These are phyloP conservation scores for Pteromalus puparum DNA, from an alignment of 1,140 invertebrate species.

Conservation along the genomic window DNA sequence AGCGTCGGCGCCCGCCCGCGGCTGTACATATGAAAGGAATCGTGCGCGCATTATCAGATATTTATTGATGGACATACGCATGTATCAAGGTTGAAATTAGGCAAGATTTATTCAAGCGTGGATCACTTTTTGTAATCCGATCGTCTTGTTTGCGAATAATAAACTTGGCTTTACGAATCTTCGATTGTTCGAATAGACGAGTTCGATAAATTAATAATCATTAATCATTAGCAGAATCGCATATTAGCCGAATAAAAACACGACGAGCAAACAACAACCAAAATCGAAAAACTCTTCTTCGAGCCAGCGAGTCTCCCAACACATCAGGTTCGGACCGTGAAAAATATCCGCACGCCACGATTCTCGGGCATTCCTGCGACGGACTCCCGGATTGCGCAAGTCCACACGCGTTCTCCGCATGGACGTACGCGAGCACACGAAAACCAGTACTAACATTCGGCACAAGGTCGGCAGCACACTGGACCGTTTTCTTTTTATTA, in stretches of 20 bases:
- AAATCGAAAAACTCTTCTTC: neutral
- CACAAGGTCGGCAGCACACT: constrained; percentile 59
- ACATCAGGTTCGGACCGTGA: constrained; percentile 6
- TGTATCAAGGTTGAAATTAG: no score
- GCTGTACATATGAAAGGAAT: no score
- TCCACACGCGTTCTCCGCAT: neutral
- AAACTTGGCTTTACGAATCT: no score
- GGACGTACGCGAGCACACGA: neutral
- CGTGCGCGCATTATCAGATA: no score
- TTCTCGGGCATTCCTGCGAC: constrained; percentile 20
- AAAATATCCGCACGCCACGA: neutral
- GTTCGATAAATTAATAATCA: no score
- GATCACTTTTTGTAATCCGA: no score
- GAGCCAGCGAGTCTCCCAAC: neutral
- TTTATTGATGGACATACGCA: no score
- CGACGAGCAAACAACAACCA: neutral
- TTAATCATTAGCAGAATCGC: no score
- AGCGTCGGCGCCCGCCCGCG: no score
- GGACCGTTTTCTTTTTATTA: constrained; percentile 56
- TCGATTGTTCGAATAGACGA: no score
- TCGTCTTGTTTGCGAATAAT: no score
- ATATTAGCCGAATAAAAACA: neutral
- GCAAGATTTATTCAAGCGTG: no score
- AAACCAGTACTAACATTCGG: constrained; percentile 58
- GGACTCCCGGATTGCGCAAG: constrained; percentile 1